A percentile compares a stretch with the other conserved stretches of the same genome.
phyloP scores from a whole-genome alignment of 2,797 vertebrate genomes.

The Danio aesculapii region DNA sequence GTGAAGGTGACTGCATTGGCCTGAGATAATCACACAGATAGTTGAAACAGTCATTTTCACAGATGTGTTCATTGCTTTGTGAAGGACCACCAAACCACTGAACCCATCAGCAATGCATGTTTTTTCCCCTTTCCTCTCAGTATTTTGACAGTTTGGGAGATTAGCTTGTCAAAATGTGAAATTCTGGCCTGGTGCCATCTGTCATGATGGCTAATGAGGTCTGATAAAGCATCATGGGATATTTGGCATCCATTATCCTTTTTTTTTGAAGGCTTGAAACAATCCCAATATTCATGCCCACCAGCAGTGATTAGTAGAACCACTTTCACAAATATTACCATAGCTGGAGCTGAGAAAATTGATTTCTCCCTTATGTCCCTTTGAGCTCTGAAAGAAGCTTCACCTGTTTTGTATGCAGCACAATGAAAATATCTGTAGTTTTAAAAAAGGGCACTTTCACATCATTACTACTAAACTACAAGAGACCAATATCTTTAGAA shows the following conservation, averaged over 20 bases:
- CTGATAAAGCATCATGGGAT: conserved; percentile 26
- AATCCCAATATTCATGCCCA: conserved; percentile 34
- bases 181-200: conserved; percentile 19
- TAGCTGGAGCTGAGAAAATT: conserved; percentile 16
- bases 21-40: not conserved
- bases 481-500: not conserved
- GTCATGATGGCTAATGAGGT: conserved; percentile 43
- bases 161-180: conserved; percentile 32
- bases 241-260: conserved; percentile 32
- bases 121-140: not conserved
- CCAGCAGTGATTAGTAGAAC: conserved; percentile 13
- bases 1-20: not conserved
- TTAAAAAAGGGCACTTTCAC: conserved; percentile 4
- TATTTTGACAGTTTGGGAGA: conserved; percentile 38
- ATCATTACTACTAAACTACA: not conserved
- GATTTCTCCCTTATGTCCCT: conserved; percentile 13
- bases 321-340: conserved; percentile 18
- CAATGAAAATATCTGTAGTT: not conserved
- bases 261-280: conserved; percentile 30
- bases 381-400: not conserved
- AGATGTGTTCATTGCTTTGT: conserved; percentile 11
- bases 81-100: not conserved
- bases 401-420: not conserved
- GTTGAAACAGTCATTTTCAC: conserved; percentile 4
- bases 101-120: conserved; percentile 5